Evolutionary conservation across 2,113 vertebrate genomes (phyloP).

Genomic region (Thamnaconus septentrionalis): DNA sequence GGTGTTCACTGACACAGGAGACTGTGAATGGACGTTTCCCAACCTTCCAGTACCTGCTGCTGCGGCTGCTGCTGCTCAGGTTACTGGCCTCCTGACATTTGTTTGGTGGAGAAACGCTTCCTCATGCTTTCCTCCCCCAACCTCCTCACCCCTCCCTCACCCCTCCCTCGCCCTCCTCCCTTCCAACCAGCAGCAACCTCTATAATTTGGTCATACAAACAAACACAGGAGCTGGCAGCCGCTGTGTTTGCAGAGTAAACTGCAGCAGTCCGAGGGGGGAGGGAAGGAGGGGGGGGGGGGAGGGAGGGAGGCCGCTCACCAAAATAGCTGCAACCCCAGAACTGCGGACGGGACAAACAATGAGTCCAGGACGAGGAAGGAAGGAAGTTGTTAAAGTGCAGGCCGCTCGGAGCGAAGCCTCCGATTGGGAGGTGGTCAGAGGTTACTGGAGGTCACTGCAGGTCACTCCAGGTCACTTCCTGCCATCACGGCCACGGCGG

Average conservation of each 20-base stretch:
- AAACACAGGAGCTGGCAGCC: slow-evolving; percentile 25
- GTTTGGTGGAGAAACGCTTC: no score
- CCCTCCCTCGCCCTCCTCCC: no score
- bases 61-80: no score
- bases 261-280: slow-evolving; percentile 5
- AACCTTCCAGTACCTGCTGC: no score
- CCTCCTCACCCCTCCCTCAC: no score
- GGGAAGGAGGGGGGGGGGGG: slow-evolving; percentile 9
- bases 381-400: slow-evolving; percentile 75
- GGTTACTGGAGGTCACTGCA: slow-evolving; percentile 37
- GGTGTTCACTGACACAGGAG: no score
- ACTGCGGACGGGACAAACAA: slow-evolving; percentile 6
- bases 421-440: slow-evolving; percentile 47
- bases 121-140: no score
- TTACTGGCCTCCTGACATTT: no score
- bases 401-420: slow-evolving; percentile 55
- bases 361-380: no score
- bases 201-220: slow-evolving; percentile 42
- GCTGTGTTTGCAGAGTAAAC: slow-evolving; percentile 54
- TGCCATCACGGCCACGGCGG: neutral
- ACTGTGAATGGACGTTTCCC: no score
- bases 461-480: slow-evolving; percentile 16
- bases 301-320: no score
- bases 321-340: slow-evolving; percentile 38
- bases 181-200: neutral